Base-by-base conservation (phyloP, 2,888 invertebrate genomes). In the Lysandra coridon region DNA sequence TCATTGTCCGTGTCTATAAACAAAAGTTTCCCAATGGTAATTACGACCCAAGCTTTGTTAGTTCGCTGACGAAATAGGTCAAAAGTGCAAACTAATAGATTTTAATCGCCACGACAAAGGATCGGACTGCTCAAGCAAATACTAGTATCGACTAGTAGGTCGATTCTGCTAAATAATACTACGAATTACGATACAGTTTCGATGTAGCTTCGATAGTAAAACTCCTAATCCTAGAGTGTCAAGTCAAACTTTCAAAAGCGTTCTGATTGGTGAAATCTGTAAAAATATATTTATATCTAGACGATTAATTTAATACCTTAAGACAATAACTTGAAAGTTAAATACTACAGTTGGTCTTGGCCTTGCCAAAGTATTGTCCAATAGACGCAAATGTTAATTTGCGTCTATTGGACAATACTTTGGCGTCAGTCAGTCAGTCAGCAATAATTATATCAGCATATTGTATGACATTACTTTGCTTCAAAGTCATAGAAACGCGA, bases 31-130 rank as follows among this genome's bases (percentile, higher is more conserved):
- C 49, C 49, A 75, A 76, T 53, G 10, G 53, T 57, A 49, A 49
- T 76, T 17, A 33, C 53, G 33, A 75, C 53, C 75, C 5, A 53
- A 75, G 44, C 75, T 53, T 30, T 49, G 76, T 76, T 30, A 49
- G 53, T 5, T 17, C 23, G 53, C 53, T 76, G 53, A 76, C 33
- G 57, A 76, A 76, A 76, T 76, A 76, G 76, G 76, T 76, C 76
- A 37, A 17, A 57, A 76, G 76, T 76, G 76, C 76, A 76, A 53
- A 76, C 53, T 57, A 76, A 53, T 76, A 33, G 76, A 76, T 76
- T 76, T 57, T 76, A 76, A 76, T 76, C 76, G 57, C 33, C 49
- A 57, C 33, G 76, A 76, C 75, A 33, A 57, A 53, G n/a, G 53
- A 76, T 76, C 53, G 76, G 33, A 37, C 30, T 30, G 57, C 30